phyloP scores from a whole-genome alignment of 2,113 vertebrate genomes.

The Bos indicus region DNA sequence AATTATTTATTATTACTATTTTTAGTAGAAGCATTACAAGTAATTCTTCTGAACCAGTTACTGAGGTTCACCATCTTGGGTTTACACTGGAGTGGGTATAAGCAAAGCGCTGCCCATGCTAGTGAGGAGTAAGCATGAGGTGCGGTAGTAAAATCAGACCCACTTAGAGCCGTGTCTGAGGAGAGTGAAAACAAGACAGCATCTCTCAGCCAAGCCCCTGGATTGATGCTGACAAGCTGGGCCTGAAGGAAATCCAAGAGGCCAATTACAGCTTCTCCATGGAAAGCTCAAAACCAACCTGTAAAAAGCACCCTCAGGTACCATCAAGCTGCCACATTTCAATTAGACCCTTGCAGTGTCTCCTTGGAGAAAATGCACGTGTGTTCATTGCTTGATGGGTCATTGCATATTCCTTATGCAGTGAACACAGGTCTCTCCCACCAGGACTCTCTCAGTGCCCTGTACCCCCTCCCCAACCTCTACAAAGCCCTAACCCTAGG shows the following conservation, averaged over 20 bases:
- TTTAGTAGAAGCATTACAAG: neutral
- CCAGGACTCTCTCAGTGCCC: neutral
- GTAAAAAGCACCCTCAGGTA: neutral
- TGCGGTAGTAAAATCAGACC: accelerated
- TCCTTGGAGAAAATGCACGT: neutral
- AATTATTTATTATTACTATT: neutral
- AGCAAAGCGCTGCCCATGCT: accelerated
- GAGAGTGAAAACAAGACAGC: neutral
- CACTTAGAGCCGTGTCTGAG: neutral
- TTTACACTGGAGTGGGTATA: neutral
- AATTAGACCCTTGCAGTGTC: neutral
- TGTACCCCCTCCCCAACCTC: neutral
- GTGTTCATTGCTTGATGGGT: neutral
- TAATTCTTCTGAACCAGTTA: neutral
- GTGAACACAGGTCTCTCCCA: neutral
- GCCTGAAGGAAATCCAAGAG: neutral
- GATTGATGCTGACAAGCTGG: neutral
- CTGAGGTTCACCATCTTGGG: accelerated
- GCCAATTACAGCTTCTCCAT: neutral
- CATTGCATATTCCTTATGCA: neutral
- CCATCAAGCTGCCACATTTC: neutral
- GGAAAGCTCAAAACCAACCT: neutral
- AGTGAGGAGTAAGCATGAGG: neutral
- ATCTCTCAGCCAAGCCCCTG: neutral
- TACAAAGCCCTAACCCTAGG: neutral